Percentiles rank a stretch among this genome's conserved stretches.
Evolutionary conservation across 2,888 invertebrate genomes (phyloP).

Genomic region (Drosophila suboccidentalis): DNA sequence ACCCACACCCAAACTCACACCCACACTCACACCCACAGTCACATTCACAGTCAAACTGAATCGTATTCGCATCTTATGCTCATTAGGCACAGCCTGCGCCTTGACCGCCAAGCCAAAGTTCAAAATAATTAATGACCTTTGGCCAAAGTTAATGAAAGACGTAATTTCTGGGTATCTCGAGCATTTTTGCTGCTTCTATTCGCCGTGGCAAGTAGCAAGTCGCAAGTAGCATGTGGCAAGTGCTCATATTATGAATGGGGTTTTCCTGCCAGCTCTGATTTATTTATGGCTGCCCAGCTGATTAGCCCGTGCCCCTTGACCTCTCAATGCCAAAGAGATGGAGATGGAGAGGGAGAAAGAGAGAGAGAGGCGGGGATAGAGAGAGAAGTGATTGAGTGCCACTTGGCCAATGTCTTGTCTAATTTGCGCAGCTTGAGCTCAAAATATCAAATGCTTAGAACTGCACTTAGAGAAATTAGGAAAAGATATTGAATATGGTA

Average conservation of each 20-base stretch:
- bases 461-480: not conserved
- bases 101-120: slow-evolving; percentile 77
- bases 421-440: slow-evolving; percentile 59
- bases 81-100: slow-evolving; percentile 77
- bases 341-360: not conserved
- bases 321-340: slow-evolving; percentile 33
- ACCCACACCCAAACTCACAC: not conserved
- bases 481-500: no score
- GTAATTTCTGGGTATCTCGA: slow-evolving; percentile 68
- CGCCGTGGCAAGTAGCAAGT: not conserved
- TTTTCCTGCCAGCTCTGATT: slow-evolving; percentile 56
- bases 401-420: slow-evolving; percentile 65
- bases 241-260: slow-evolving; percentile 44
- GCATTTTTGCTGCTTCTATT: slow-evolving; percentile 26
- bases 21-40: slow-evolving; percentile 5
- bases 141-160: slow-evolving; percentile 83
- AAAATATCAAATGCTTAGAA: not conserved
- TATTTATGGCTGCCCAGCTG: slow-evolving; percentile 72
- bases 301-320: slow-evolving; percentile 65
- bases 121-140: slow-evolving; percentile 84
- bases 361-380: not conserved
- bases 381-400: slow-evolving; percentile 59
- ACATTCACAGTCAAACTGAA: slow-evolving; percentile 22
- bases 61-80: slow-evolving; percentile 72
- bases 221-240: slow-evolving; percentile 22